A percentile compares a stretch with the other conserved stretches of the same genome.
Conservation (phyloP, 2,888 invertebrate species). For the Mystacides longicornis region DNA sequence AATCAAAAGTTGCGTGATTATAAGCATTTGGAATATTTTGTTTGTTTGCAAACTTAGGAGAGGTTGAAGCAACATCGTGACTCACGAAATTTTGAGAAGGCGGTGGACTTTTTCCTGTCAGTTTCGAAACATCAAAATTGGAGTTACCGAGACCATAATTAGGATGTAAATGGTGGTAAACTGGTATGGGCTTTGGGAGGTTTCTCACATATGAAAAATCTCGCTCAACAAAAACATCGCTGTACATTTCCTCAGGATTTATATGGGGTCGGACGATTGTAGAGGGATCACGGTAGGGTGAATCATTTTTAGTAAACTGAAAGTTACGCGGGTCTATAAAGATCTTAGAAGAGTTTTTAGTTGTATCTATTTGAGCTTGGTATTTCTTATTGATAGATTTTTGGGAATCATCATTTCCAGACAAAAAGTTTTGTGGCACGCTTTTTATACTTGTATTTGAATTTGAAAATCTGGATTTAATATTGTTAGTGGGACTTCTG, state of each 20-base stretch:
- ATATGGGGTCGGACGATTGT: slow-evolving; percentile 1
- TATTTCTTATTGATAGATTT: slow-evolving; percentile 6
- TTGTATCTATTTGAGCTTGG: not conserved
- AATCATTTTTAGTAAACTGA: not conserved
- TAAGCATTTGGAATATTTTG: not conserved
- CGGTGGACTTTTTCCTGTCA: slow-evolving; percentile 40
- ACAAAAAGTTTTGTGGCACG: slow-evolving; percentile 34
- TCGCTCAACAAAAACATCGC: not conserved
- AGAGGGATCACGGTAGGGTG: not conserved
- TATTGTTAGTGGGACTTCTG: slow-evolving; percentile 8
- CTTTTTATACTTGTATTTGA: slow-evolving; percentile 43
- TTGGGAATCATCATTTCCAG: slow-evolving; percentile 5
- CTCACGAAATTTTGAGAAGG: slow-evolving; percentile 23
- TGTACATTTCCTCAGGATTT: not conserved
- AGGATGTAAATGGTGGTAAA: slow-evolving; percentile 16
- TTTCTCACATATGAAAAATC: not conserved
- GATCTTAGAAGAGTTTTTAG: not conserved
- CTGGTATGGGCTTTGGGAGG: slow-evolving; percentile 5
- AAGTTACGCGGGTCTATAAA: slow-evolving; percentile 7
- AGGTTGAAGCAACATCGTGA: not conserved
- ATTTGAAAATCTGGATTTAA: slow-evolving; percentile 35
- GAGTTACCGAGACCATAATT: slow-evolving; percentile 19
- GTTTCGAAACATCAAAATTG: slow-evolving; percentile 39
- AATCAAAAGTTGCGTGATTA: slow-evolving; percentile 31
- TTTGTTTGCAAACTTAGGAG: slow-evolving; percentile 6